phyloP scores from a whole-genome alignment of 2,113 vertebrate genomes.

The Nothocercus julius region DNA sequence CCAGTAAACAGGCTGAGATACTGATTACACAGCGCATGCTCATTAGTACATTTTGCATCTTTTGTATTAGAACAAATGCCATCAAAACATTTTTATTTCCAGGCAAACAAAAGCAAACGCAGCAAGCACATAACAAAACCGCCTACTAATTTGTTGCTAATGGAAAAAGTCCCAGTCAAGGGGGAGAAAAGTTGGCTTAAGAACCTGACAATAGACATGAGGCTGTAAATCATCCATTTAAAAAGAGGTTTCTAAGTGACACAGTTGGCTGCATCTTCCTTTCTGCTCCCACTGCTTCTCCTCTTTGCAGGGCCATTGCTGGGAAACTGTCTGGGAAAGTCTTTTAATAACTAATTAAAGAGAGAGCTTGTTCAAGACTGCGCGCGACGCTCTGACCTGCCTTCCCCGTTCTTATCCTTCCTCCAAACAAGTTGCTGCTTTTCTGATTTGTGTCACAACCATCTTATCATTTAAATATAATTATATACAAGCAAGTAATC shows the following conservation, averaged over 20 bases:
- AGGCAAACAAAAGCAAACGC: not conserved
- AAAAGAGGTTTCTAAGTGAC: not conserved
- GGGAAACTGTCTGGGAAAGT: slow-evolving; percentile 1
- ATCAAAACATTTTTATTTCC: not conserved
- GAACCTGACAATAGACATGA: not conserved
- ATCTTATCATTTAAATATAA: slow-evolving; percentile 11
- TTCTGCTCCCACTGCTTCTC: not conserved
- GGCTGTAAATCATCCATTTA: not conserved
- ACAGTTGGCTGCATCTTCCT: not conserved
- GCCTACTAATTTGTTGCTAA: not conserved
- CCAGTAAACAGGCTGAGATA: not conserved
- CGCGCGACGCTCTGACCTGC: not conserved
- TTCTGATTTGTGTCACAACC: slow-evolving; percentile 16
- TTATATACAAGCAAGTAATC: not conserved
- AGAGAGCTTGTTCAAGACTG: not conserved
- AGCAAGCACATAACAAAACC: not conserved
- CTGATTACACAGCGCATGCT: not conserved
- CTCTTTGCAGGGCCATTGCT: not conserved
- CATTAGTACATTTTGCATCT: not conserved
- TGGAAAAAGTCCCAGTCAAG: not conserved
- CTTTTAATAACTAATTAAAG: slow-evolving; percentile 37
- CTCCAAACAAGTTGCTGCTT: not conserved
- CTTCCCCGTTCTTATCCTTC: not conserved
- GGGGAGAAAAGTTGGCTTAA: not conserved
- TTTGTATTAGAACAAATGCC: not conserved